Evolutionary conservation across 2,888 invertebrate species (phyloP), one percentile per base, ranked within the genome.

Genomic region (Anthophora plumipes): DNA sequence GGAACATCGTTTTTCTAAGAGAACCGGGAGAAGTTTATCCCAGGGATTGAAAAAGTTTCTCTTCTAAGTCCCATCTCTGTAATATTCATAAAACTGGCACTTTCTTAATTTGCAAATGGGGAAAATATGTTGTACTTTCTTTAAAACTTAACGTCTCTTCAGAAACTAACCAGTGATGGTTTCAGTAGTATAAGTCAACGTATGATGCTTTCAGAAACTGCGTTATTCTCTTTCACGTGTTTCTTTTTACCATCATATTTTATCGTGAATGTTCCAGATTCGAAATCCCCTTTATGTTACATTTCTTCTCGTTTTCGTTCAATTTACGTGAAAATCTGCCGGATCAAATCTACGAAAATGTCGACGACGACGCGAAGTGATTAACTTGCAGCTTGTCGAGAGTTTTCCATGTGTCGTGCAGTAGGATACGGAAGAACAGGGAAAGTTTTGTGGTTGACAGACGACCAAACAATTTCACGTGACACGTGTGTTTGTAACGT

Each of bases 361-460:
- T 12, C 20, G 22, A 43, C 25, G 17, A 9, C 60, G 25, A 39
- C 22, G 46, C 22, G 37, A 72, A 73, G 9, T 39, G 66, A 57
- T 57, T 41, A 20, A 41, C 50, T 46, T 11, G 41, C 12, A 54
- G 31, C 61, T 8, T 46, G 50, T 20, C n/a, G 25, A 12, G 43
- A 17, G 52, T 31, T 61, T 71, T 39, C 17, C 52, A 22, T 54
- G 14, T 25, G 57, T 41, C 72, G 20, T 25, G 48, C 39, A 57
- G 41, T 39, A n/a, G n/a, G 55, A 20, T 14, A n/a, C 48, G 41
- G 66, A 66, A 73, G 20, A 73, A 73, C 50, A 6, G 57, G 39
- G n/a, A 20, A 3, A 22, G 14, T 50, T 66, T 73, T 20, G 39
- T 17, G 14, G 57, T 39, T 25, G 52, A 61, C 25, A 12, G 60